Base-by-base conservation (phyloP, 2,113 vertebrate genomes). In the Boulengerochromis microlepis region DNA sequence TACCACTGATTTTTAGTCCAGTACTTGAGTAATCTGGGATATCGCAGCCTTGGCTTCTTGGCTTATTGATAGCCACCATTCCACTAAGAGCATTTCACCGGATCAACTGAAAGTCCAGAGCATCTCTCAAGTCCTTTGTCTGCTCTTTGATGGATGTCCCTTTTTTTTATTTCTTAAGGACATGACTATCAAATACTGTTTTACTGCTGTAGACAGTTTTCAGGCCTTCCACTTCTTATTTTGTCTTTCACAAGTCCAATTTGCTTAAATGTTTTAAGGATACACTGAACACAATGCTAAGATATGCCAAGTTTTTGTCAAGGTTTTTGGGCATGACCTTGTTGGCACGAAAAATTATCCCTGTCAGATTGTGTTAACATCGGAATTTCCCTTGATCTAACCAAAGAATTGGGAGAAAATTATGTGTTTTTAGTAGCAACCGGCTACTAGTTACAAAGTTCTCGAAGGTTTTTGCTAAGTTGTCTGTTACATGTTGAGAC, bases 31-130 rank as follows among this genome's bases (percentile, higher is more conserved):
- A 66, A 66, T 66, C 18, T 66, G 31, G 31, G 10, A 66, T 66
- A 38, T n/a, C 0, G 0, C 61, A 35, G 61, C 61, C 18, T 64
- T 64, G 18, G 59, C 4, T 19, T 35, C 59, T 64, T 19, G 9
- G 4, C 29, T 64, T 64, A 35, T 64, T 64, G 59, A 64, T 31
- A 64, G 59, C 10, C 31, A 64, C 31, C 31, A 64, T 64, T 64
- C 59, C 31, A 64, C 16, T 64, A 64, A 35, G 59, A 64, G 31
- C 59, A 64, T 64, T 64, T 35, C 31, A 11, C 59, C 2, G 3
- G 13, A 61, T 61, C 38, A 42, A 42, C n/a, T 24, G 66, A 71
- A 42, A 15, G n/a, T 15, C 66, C 66, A 24, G 7, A 71, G n/a
- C 35, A 42, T 71, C 38, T 10, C n/a, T 42, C 66, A 71, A 22